Base-by-base conservation (phyloP, 2,797 vertebrate genomes). In the Amphiprion clarkii region DNA sequence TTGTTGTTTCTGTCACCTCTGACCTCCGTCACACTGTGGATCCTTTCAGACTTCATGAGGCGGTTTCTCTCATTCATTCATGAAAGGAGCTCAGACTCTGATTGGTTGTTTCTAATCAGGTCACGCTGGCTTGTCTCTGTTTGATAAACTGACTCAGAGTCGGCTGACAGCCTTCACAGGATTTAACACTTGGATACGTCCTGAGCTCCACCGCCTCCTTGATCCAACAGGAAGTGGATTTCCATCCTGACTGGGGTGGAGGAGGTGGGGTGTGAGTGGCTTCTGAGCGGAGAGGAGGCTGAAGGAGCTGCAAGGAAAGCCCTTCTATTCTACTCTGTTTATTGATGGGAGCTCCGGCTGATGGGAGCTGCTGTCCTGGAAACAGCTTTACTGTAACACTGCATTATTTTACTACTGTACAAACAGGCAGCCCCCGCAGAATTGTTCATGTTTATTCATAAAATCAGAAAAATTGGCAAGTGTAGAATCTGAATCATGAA, bases 211-310 rank as follows among this genome's bases (percentile, higher is more conserved):
- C 57, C 0, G 48, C 54, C 57, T 54, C 61, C 12, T 53, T 77
- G 57, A 79, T 77, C 70, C 73, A 44, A 61, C 69, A 85, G 61
- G 76, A 82, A 79, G 76, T 82, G 75, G 66, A 80, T 80, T 74
- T 79, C 56, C 81, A 74, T 70, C 39, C 61, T 17, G 39, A 79
- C 46, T 51, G 54, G 59, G 44, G 36, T 0, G 46, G n/a, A 51
- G 44, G 56, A 72, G 76, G 59, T 8, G 31, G 51, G 51, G 36
- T 6, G 29, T 74, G 74, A 74, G 56, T 1, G 36, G 25, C 66
- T 2, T 46, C 58, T 31, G 62, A 31, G 16, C 9, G 10, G 10
- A 39, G 23, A 19, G 4, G 39, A 39, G 36, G 8, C 36, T 36
- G 36, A 39, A 39, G 36, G 36, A 11, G 10, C 36, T 11, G 36